Base-by-base conservation (phyloP, 2,113 vertebrate genomes). In the Cottus gobio region DNA sequence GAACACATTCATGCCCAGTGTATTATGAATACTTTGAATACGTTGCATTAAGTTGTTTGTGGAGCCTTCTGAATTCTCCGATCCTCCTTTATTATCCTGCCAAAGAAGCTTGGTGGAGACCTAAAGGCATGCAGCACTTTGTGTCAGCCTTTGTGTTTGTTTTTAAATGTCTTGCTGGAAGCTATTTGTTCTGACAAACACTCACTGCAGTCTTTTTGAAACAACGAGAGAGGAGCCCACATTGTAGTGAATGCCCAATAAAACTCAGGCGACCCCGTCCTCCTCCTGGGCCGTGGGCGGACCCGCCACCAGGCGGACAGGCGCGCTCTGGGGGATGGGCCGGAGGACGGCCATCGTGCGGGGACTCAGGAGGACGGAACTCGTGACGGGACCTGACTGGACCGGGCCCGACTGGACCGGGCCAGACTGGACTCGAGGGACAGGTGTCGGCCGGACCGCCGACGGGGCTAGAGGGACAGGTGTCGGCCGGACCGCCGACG, bases 21-120 rank as follows among this genome's bases (percentile, higher is more conserved):
- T 56, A 24, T 26, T 5, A 77, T 34, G 15, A 0, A 15, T 13
- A 44, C 60, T 63, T 22, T 64, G 12, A 79, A 66, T 76, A 26
- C 36, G 36, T 26, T 48, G 30, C 22, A 63, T 28, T 67, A 26
- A 36, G 46, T 54, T 58, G 36, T 30, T 70, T 78, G 57, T 52
- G 22, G 18, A 64, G 12, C 48, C 48, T 73, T 63, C 79, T 52
- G 67, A 26, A 28, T 65, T 61, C 66, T 61, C 26, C 22, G 42
- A 65, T 75, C 34, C 52, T 75, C 31, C 57, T 26, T 81, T 37
- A 64, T 75, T 20, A 66, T 79, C 24, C 37, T 71, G 60, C 65
- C 63, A 73, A 18, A 7, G 34, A 66, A n/a, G 54, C 34, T 74
- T 30, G 46, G 61, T 58, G 50, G 24, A 42, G 36, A 62, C 48